Base-by-base conservation (phyloP, 2,113 vertebrate genomes). In the Panurus biarmicus region DNA sequence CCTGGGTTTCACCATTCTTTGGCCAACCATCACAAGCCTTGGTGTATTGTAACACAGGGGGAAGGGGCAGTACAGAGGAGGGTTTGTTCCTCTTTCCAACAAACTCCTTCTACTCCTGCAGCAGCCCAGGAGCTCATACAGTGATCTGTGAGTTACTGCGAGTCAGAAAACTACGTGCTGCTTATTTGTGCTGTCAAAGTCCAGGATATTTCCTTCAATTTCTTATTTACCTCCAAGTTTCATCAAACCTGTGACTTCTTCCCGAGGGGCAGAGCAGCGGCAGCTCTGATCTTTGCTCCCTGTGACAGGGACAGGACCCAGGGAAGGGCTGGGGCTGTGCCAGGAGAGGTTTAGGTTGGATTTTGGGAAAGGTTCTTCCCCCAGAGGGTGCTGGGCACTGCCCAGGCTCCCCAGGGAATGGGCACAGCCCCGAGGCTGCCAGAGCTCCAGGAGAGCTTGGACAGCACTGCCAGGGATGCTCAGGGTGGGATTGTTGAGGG, bases 301-400 rank as follows among this genome's bases (percentile, higher is more conserved):
- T 45, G 70, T 6, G 61, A 40, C 13, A 36, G 62, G 21, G 54
- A 48, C 56, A 36, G 54, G 5, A 36, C 1, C 6, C 12, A 62
- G 71, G 70, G 31, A 22, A 47, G 1, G 7, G 62, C 71, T 82
- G 48, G 36, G 9, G 56, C 40, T 56, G 47, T 1, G 14, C 0
- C 40, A 54, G 31, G 35, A 48, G 0, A 29, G 4, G 16, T 0
- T 69, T 0, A 1, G 61, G 21, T 0, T 11, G 48, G 56, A 28
- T 33, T 69, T 7, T 25, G 54, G 51, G 28, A 26, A 54, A 54
- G 14, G 10, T 35, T 61, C 25, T 47, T 47, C 6, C 24, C 40
- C 35, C 35, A 61, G 40, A 48, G 14, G 38, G 25, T 82, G 53
- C 38, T 47, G n/a, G n/a, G n/a, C 69, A 40, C 77, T 74, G 45